A percentile compares a stretch with the other conserved stretches of the same genome.
Evolutionary conservation across 1,140 invertebrate genomes (phyloP).

Genomic region (Drosophila prosaltans): DNA sequence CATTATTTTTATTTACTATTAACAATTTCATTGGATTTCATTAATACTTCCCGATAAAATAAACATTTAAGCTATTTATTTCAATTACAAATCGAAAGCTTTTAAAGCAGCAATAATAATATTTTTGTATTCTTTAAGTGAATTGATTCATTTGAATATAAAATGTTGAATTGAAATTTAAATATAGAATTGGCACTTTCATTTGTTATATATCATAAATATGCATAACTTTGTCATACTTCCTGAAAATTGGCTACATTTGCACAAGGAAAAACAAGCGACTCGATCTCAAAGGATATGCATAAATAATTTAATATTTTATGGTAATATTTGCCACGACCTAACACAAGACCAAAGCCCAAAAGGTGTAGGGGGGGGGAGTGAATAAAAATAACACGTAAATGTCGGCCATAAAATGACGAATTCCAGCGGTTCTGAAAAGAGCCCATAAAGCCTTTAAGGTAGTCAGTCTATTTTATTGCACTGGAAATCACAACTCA

Average conservation of each 20-base stretch:
- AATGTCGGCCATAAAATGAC: constrained; percentile 67
- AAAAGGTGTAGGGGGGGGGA: constrained; percentile 32
- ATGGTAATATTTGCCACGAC: constrained; percentile 54
- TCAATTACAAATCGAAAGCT: too few species aligned
- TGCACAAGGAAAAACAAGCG: neutral
- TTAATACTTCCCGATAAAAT: too few species aligned
- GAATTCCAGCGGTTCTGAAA: constrained; percentile 51
- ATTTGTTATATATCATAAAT: neutral
- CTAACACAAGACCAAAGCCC: constrained; percentile 20
- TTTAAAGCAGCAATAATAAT: too few species aligned
- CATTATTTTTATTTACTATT: too few species aligned
- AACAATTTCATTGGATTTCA: too few species aligned
- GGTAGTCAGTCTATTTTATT: constrained; percentile 76
- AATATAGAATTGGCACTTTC: neutral
- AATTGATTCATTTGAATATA: neutral
- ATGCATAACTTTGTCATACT: neutral
- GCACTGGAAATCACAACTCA: constrained; percentile 71
- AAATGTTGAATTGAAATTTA: neutral
- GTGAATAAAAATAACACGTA: constrained; percentile 62
- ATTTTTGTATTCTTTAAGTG: neutral
- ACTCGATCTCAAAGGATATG: constrained; percentile 36
- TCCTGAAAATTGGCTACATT: neutral
- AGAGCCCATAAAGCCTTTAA: constrained; percentile 70
- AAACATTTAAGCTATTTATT: too few species aligned
- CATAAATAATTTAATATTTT: constrained; percentile 80